Evolutionary conservation across 1,140 invertebrate genomes (phyloP).

Genomic region (Gonatopus flavifemur): DNA sequence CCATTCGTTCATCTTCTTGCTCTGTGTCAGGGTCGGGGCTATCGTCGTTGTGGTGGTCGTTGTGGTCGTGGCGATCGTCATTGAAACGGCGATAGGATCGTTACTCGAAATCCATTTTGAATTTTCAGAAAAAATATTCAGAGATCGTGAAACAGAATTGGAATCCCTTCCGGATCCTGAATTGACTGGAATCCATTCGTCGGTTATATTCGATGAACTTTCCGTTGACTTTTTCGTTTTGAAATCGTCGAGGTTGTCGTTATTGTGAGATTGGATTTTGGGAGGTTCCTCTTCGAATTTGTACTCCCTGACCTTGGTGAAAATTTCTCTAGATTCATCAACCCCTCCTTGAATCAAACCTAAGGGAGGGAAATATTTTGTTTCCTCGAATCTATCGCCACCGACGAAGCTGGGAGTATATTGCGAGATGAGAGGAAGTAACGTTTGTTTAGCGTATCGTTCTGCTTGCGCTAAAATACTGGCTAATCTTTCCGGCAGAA

Average conservation of each 20-base stretch:
- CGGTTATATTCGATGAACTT: background rate
- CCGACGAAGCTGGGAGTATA: conserved; percentile 67
- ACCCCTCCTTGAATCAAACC: conserved; percentile 10
- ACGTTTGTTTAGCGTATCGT: conserved; percentile 73
- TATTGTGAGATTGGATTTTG: conserved; percentile 1
- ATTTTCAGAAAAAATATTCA: no score
- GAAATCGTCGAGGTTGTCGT: background rate
- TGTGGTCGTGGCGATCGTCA: no score
- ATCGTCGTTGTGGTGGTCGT: no score
- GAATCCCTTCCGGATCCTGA: conserved; percentile 1
- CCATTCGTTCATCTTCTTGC: conserved; percentile 47
- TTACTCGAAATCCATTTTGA: no score
- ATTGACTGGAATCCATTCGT: conserved; percentile 2
- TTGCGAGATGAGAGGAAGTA: conserved; percentile 73
- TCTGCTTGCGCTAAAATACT: conserved; percentile 79
- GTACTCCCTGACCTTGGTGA: no score
- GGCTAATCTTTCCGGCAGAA: conserved; percentile 73
- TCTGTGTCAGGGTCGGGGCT: conserved; percentile 14
- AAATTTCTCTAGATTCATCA: background rate
- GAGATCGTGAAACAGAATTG: conserved; percentile 25
- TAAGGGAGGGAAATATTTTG: conserved; percentile 53
- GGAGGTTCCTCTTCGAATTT: conserved; percentile 3
- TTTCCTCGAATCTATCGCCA: conserved; percentile 35
- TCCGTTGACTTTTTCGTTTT: background rate
- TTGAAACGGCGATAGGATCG: no score